These are phyloP conservation scores for Acrocephalus arundinaceus DNA, from an alignment of 2,113 vertebrate genomes.

Conservation along the genomic window DNA sequence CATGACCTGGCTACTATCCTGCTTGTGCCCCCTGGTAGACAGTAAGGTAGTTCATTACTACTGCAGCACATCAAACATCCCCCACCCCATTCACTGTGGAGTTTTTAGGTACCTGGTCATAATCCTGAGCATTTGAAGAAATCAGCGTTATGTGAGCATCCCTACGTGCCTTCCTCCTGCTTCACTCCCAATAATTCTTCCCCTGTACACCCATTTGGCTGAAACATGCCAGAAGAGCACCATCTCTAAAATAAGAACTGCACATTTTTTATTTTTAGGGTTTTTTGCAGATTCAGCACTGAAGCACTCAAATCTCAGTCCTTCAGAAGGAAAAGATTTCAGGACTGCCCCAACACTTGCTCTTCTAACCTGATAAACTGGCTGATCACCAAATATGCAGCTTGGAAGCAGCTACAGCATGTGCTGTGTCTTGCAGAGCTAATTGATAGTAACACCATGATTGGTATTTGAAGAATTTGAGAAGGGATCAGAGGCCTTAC, in stretches of 20 bases:
- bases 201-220: not conserved
- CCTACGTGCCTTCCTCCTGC: not conserved
- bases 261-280: rapidly evolving
- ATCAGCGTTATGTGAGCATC: rapidly evolving
- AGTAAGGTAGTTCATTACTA: not conserved
- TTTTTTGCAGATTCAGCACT: not conserved
- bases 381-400: not conserved
- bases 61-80: not conserved
- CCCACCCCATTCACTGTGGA: rapidly evolving
- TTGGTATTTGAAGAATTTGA: constrained; percentile 22
- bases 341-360: not conserved
- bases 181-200: not conserved
- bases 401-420: not conserved
- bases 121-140: not conserved
- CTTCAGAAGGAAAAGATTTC: not conserved
- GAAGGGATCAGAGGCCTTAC: not conserved
- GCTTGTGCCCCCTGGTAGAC: rapidly evolving
- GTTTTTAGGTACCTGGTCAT: not conserved
- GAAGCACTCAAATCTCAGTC: not conserved
- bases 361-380: not conserved
- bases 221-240: not conserved
- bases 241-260: not conserved
- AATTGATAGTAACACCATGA: not conserved
- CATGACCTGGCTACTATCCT: not conserved
- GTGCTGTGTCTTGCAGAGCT: not conserved